These are phyloP conservation scores for Orchestia grillus DNA, from an alignment of 1,140 invertebrate species.

Conservation along the genomic window DNA sequence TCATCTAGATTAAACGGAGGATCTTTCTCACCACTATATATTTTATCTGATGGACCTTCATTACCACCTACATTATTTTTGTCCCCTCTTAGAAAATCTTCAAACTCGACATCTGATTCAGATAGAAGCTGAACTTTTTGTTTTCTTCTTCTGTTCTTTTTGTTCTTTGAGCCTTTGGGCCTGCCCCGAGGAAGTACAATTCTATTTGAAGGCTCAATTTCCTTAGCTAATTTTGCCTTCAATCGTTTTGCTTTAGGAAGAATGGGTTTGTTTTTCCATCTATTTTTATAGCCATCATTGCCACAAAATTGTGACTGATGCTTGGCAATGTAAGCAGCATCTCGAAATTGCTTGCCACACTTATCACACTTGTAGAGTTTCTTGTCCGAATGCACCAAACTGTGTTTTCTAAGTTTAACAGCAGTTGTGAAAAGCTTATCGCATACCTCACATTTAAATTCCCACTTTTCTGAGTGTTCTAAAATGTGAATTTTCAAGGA, in stretches of 20 bases:
- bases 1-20: conserved; percentile 8
- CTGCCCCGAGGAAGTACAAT: background rate
- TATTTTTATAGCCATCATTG: conserved; percentile 42
- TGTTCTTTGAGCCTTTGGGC: background rate
- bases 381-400: conserved; percentile 42
- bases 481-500: conserved; percentile 47
- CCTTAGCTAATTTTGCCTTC: background rate
- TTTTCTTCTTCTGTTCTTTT: conserved; percentile 28
- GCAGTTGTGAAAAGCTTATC: conserved; percentile 29
- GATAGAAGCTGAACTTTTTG: background rate
- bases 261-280: background rate
- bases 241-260: background rate
- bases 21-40: conserved; percentile 10
- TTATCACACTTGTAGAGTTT: conserved; percentile 53
- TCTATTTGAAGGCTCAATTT: background rate
- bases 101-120: conserved; percentile 46
- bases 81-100: background rate
- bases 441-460: conserved; percentile 56
- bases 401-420: conserved; percentile 25
- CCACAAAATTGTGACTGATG: conserved; percentile 32
- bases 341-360: conserved; percentile 29
- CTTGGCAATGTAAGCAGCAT: conserved; percentile 38
- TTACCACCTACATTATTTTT: background rate
- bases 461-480: conserved; percentile 27
- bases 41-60: background rate